Percentiles rank a stretch among this genome's conserved stretches.
phyloP scores from a whole-genome alignment of 2,888 invertebrate genomes.

The Acleris holmiana region DNA sequence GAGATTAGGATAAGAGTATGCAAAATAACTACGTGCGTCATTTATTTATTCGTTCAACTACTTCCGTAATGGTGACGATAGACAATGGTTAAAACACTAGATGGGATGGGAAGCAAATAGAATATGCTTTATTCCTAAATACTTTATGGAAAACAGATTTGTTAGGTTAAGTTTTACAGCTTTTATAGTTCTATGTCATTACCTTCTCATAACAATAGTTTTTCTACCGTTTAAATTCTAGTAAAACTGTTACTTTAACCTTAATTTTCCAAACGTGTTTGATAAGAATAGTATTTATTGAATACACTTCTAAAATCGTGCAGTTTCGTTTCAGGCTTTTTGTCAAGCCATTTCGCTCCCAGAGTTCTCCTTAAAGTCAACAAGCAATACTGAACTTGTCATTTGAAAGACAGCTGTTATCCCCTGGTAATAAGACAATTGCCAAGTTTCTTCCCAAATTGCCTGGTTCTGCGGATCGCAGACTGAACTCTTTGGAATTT shows the following conservation, averaged over 20 bases:
- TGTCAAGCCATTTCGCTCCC: slow-evolving; percentile 42
- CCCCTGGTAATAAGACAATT: background rate
- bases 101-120: no score
- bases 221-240: background rate
- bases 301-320: slow-evolving; percentile 38
- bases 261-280: slow-evolving; percentile 32
- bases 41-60: slow-evolving; percentile 2
- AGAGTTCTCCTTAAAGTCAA: slow-evolving; percentile 24
- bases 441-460: no score
- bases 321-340: slow-evolving; percentile 44
- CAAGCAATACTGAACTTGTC: background rate
- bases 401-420: background rate
- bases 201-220: no score
- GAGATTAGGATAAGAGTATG: background rate
- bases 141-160: no score
- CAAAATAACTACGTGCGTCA: background rate
- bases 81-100: no score
- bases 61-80: background rate
- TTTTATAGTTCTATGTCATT: no score
- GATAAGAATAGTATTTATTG: slow-evolving; percentile 43
- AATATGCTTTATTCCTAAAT: no score
- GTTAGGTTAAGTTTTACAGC: no score
- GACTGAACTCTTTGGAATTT: slow-evolving; percentile 20
- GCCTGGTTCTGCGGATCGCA: background rate
- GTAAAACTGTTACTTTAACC: background rate